phyloP scores from a whole-genome alignment of 2,888 invertebrate genomes.

The Stenodema calcarata region DNA sequence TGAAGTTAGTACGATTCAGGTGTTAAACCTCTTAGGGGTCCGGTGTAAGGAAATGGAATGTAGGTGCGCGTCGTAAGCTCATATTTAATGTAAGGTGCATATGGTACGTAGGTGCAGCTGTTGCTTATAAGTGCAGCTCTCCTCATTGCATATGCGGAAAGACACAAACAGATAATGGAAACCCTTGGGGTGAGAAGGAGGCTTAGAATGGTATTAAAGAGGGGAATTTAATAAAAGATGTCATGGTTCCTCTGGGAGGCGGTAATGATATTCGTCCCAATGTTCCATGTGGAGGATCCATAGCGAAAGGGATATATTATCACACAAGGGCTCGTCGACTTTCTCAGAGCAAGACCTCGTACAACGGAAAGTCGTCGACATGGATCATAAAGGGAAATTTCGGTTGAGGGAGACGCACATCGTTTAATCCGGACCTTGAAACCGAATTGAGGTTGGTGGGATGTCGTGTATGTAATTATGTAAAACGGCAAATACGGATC shows the following conservation, averaged over 20 bases:
- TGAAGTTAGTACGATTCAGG: no score
- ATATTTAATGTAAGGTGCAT: constrained; percentile 35
- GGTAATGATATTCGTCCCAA: neutral
- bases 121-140: constrained; percentile 27
- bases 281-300: neutral
- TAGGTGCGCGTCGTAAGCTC: constrained; percentile 1
- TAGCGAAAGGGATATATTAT: neutral
- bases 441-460: neutral
- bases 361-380: neutral
- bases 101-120: constrained; percentile 18
- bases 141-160: constrained; percentile 25
- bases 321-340: neutral
- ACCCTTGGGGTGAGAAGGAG: constrained; percentile 16
- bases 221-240: constrained; percentile 45
- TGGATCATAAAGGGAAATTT: neutral
- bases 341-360: neutral
- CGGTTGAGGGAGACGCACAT: neutral
- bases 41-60: no score
- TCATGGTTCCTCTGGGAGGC: neutral
- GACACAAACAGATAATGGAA: constrained; percentile 33
- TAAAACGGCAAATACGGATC: neutral
- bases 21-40: no score
- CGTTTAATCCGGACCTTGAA: neutral
- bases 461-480: neutral
- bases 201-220: constrained; percentile 18